phyloP scores from a whole-genome alignment of 1,140 invertebrate species.

The Chlorops oryzae region DNA sequence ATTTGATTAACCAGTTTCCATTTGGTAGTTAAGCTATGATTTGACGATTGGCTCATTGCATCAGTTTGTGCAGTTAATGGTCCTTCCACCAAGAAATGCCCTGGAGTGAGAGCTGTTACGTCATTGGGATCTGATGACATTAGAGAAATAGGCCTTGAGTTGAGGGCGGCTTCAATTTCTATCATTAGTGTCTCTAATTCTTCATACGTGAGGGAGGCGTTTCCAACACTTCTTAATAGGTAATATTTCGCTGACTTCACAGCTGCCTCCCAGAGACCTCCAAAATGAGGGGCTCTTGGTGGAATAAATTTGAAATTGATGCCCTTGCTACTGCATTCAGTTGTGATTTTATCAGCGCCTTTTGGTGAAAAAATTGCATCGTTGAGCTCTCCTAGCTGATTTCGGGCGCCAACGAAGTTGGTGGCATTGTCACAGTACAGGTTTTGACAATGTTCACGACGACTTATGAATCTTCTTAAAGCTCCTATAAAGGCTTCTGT shows the following conservation, averaged over 20 bases:
- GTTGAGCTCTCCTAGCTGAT: too few relatives aligned
- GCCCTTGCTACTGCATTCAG: too few relatives aligned
- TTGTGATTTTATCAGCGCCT: too few relatives aligned
- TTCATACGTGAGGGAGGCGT: not conserved
- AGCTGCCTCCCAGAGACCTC: constrained; percentile 2
- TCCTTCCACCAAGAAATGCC: constrained; percentile 4
- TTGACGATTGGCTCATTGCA: not conserved
- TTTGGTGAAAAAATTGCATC: too few relatives aligned
- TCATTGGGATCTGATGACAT: not conserved
- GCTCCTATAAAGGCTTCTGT: too few relatives aligned
- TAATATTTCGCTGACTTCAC: constrained; percentile 7
- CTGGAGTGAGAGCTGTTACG: constrained; percentile 1
- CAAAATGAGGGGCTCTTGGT: constrained; percentile 9
- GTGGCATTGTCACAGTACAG: too few relatives aligned
- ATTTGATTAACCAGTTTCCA: not conserved
- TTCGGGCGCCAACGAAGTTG: too few relatives aligned
- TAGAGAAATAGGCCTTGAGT: constrained; percentile 4
- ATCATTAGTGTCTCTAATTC: constrained; percentile 4
- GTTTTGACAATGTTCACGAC: too few relatives aligned
- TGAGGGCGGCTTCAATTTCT: constrained; percentile 3
- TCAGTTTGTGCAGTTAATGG: not conserved
- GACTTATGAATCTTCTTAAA: too few relatives aligned
- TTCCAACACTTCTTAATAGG: not conserved
- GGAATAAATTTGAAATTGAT: too few relatives aligned
- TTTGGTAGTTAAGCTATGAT: not conserved